Evolutionary conservation across 2,888 invertebrate species (phyloP), one percentile per base, ranked within the genome.

Genomic region (Patella pellucida): DNA sequence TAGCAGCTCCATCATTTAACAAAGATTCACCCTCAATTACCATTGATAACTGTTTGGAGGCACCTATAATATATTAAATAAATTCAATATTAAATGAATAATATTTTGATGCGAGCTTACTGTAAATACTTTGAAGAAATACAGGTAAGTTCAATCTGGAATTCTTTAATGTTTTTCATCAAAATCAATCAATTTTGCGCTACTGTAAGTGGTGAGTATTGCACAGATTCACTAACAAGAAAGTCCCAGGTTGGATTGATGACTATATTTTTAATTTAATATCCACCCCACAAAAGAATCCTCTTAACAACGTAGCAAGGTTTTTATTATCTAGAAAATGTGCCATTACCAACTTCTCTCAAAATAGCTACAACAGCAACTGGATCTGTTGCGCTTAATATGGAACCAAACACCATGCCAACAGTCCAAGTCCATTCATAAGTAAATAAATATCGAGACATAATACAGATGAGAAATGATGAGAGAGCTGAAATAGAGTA

Each of bases 11-110:
- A 84, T 92, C 92, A 80, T 92, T 92, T 19, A 92, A 81, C 76
- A 92, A 81, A 0, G 92, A 91, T 81, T 92, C 92, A 2, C 92
- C 92, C 81, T 92, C 92, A 50, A 92, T 89, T 15, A 92, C 81
- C 75, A 91, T 88, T 5, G 88, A 87, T 52, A 92, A 81, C 51
- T 87, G 85, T 77, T 91, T 89, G n/a, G 86, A 87, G 0, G 87
- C 87, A 52, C 89, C 88, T 89, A 79, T 11, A 50, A 67, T 12
- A 4, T 31, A 67, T 14, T 31, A 74, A 68, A 73, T 31, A 41
- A 19, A 70, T 70, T 19, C 56, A 68, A 9, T 69, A 41, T 41
- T 41, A 16, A n/a, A 7, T 16, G 11, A 50, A 23, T 11, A 31
- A 4, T 31, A 41, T 31, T 31, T 31, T 31, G 31, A 31, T 41